Evolutionary conservation across 2,888 invertebrate species (phyloP).

Genomic region (Aquatica leii): DNA sequence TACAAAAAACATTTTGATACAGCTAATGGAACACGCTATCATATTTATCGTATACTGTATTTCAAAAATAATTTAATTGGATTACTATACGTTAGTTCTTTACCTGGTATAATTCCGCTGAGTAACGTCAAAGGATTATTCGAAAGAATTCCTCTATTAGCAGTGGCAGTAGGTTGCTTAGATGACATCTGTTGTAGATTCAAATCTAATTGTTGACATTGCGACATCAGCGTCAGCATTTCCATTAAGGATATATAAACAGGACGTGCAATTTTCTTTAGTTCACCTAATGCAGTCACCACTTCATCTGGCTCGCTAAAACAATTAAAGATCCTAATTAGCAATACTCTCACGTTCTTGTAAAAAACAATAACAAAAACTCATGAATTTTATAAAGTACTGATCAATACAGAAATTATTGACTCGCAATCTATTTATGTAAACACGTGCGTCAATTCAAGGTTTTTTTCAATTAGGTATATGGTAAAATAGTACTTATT

Average conservation of each 20-base stretch:
- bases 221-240: conserved; percentile 82
- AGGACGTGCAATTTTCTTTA: conserved; percentile 70
- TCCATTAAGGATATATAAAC: conserved; percentile 73
- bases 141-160: conserved; percentile 60
- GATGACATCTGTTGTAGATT: neutral
- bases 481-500: no score
- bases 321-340: conserved; percentile 48
- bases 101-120: conserved; percentile 85
- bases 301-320: conserved; percentile 77
- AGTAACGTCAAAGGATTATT: conserved; percentile 76
- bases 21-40: no score
- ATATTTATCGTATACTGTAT: no score
- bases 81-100: no score
- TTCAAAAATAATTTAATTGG: no score
- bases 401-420: no score
- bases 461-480: no score
- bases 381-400: no score
- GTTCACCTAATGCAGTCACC: conserved; percentile 68
- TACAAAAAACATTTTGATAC: no score
- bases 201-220: conserved; percentile 74
- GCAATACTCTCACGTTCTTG: neutral
- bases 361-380: no score
- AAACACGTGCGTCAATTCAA: no score
- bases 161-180: conserved; percentile 8
- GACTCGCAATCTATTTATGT: no score